Conservation (phyloP, 2,888 invertebrate genomes). For the Emmelina monodactyla region DNA sequence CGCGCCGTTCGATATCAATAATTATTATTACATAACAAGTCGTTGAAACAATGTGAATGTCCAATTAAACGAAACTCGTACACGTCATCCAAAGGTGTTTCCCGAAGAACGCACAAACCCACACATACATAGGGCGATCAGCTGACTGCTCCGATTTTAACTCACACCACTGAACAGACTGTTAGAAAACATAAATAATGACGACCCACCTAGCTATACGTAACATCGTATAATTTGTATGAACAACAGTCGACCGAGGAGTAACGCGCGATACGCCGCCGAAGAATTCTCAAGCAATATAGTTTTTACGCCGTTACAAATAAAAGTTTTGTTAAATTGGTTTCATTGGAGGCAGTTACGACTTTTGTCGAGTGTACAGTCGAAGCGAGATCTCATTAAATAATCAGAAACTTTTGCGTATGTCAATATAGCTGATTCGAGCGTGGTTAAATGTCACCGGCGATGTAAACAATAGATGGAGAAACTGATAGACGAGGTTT, state of each 20-base stretch:
- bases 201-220: constrained; percentile 63
- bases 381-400: constrained; percentile 52
- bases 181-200: constrained; percentile 68
- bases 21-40: constrained; percentile 36
- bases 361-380: constrained; percentile 28
- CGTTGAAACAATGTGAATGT: constrained; percentile 59
- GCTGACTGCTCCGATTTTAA: constrained; percentile 67
- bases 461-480: no score
- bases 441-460: no score
- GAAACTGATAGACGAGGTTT: no score
- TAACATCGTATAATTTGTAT: constrained; percentile 63
- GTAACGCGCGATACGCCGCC: constrained; percentile 54
- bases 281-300: constrained; percentile 42
- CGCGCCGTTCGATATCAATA: constrained; percentile 18
- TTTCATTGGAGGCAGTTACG: constrained; percentile 32
- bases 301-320: constrained; percentile 41
- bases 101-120: constrained; percentile 61
- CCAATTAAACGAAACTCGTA: constrained; percentile 62
- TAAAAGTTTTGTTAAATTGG: constrained; percentile 39
- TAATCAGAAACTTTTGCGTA: constrained; percentile 36
- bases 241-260: constrained; percentile 45
- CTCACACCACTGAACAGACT: constrained; percentile 57
- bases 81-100: constrained; percentile 67
- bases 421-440: background rate
- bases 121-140: constrained; percentile 33